A percentile compares a stretch with the other conserved stretches of the same genome.
These are phyloP conservation scores for Drosophila robusta DNA, from an alignment of 2,888 invertebrate species.

Conservation along the genomic window DNA sequence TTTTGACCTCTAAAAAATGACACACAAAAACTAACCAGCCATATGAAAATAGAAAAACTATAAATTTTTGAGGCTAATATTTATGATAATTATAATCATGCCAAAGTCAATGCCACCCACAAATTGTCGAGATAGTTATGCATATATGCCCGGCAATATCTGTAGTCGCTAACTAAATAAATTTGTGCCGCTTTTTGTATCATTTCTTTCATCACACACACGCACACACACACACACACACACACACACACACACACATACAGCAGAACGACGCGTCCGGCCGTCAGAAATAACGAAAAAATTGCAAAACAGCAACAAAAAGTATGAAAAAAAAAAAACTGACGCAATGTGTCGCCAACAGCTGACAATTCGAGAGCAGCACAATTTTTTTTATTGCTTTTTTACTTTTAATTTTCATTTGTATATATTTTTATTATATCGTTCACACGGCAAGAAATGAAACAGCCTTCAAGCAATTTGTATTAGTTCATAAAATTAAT, in stretches of 20 bases:
- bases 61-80: constrained; percentile 37
- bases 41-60: constrained; percentile 19
- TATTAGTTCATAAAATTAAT: constrained; percentile 44
- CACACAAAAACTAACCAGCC: background rate
- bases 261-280: constrained; percentile 52
- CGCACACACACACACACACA: constrained; percentile 23
- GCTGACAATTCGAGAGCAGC: constrained; percentile 72
- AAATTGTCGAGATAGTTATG: constrained; percentile 34
- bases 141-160: constrained; percentile 36
- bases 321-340: constrained; percentile 38
- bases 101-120: constrained; percentile 65
- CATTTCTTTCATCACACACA: constrained; percentile 67
- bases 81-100: constrained; percentile 57
- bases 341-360: constrained; percentile 72
- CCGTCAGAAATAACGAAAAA: constrained; percentile 47
- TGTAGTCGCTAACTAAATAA: constrained; percentile 59
- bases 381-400: constrained; percentile 43
- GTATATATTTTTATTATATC: constrained; percentile 15
- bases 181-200: constrained; percentile 65
- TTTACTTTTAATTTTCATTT: constrained; percentile 35
- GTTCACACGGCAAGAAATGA: constrained; percentile 16
- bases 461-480: constrained; percentile 5
- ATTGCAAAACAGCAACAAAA: constrained; percentile 43
- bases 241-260: constrained; percentile 23
- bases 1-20: constrained; percentile 37